These are phyloP conservation scores for Bellardia pandia DNA, from an alignment of 2,888 invertebrate species.

Conservation along the genomic window DNA sequence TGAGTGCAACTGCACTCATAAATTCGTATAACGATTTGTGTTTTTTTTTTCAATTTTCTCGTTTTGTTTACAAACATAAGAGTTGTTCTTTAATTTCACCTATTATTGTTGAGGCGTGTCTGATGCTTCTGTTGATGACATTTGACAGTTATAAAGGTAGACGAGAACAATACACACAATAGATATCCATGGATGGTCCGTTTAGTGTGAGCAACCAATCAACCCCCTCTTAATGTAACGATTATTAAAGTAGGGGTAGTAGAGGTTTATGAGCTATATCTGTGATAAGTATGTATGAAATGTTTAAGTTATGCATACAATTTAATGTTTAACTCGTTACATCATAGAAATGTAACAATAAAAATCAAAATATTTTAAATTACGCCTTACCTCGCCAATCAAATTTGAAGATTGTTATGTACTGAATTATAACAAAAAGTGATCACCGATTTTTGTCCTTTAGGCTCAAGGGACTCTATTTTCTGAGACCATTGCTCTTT, in stretches of 20 bases:
- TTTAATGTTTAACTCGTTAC: no score
- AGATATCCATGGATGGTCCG: not conserved
- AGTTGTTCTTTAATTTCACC: not conserved
- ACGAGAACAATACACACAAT: not conserved
- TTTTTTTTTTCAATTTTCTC: not conserved
- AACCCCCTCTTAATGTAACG: not conserved
- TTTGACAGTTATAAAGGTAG: constrained; percentile 39
- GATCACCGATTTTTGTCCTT: no score
- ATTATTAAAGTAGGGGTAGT: constrained; percentile 1
- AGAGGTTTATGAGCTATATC: no score
- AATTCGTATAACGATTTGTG: not conserved
- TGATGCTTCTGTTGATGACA: constrained; percentile 15
- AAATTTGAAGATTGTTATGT: no score
- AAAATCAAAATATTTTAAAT: no score
- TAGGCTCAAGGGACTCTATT: no score
- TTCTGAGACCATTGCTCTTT: no score
- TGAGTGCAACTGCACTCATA: constrained; percentile 8
- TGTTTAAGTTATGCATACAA: no score
- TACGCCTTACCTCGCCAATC: no score
- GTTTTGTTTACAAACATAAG: not conserved
- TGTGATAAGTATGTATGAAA: not conserved
- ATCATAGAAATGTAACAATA: no score
- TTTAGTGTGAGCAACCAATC: not conserved
- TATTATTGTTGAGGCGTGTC: not conserved
- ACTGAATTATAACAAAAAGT: no score